Conservation (phyloP, 2,113 vertebrate species). For the Ochotona curzoniae region DNA sequence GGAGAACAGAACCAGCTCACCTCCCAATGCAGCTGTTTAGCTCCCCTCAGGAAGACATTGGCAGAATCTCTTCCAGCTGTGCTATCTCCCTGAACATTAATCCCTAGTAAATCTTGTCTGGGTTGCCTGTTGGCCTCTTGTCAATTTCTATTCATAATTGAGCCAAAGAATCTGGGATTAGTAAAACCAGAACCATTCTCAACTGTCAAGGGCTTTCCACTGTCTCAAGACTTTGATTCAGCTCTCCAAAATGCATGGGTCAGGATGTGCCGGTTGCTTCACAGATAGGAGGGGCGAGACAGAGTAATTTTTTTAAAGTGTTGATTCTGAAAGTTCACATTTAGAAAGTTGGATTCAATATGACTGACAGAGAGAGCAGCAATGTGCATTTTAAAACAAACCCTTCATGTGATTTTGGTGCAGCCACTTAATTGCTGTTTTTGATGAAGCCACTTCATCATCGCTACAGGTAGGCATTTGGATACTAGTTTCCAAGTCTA, state of each 20-base stretch:
- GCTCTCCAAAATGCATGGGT: not conserved
- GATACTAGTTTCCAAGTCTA: not conserved
- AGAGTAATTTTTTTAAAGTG: no score
- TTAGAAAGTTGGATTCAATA: slow-evolving; percentile 11
- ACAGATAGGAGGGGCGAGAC: no score
- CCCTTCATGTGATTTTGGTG: slow-evolving; percentile 5
- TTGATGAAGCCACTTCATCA: not conserved
- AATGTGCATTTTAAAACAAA: slow-evolving; percentile 22
- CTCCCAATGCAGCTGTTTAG: no score
- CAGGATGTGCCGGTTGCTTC: not conserved
- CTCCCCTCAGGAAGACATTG: no score
- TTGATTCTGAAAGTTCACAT: not conserved
- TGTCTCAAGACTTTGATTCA: slow-evolving; percentile 20
- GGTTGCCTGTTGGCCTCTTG: no score
- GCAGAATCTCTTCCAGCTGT: no score
- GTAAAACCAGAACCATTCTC: not conserved
- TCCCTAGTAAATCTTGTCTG: no score
- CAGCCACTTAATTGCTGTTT: slow-evolving; percentile 16
- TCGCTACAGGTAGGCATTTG: not conserved
- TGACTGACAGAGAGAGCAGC: not conserved
- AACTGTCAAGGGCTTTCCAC: not conserved
- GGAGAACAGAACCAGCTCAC: no score
- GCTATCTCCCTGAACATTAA: no score
- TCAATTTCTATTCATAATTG: no score
- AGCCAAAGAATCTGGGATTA: no score